These are phyloP conservation scores for Paguma larvata DNA, from an alignment of 2,797 vertebrate species.

Conservation along the genomic window DNA sequence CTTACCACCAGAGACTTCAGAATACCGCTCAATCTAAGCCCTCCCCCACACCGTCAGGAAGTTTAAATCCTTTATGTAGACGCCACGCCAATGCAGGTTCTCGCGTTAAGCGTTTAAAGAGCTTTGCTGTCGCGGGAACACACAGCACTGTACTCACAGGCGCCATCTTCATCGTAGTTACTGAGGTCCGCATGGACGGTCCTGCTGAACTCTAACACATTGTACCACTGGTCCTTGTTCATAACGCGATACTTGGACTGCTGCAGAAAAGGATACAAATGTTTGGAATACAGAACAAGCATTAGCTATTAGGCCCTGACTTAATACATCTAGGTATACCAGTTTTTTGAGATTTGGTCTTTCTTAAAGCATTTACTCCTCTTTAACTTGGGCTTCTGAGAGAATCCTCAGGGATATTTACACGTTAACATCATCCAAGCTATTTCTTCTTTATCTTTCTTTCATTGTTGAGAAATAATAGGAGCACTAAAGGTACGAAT, in stretches of 20 bases:
- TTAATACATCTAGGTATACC: slow-evolving; percentile 7
- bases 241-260: slow-evolving; percentile 98
- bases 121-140: slow-evolving; percentile 59
- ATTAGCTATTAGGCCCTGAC: slow-evolving; percentile 62
- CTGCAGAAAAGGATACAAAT: slow-evolving; percentile 87
- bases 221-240: slow-evolving; percentile 99
- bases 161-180: slow-evolving; percentile 99
- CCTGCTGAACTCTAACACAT: slow-evolving; percentile 98
- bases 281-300: slow-evolving; percentile 73
- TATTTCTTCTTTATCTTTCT: slow-evolving; percentile 2
- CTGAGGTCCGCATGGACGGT: slow-evolving; percentile 97
- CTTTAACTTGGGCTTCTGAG: slow-evolving; percentile 3
- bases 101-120: slow-evolving; percentile 9
- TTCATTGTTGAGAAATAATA: slow-evolving; percentile 26
- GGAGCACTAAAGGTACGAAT: background rate
- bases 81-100: background rate
- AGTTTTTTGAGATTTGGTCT: slow-evolving; percentile 4
- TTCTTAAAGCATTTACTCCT: slow-evolving; percentile 56
- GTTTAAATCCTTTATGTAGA: slow-evolving; percentile 29
- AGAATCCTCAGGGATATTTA: background rate
- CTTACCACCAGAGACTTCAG: background rate
- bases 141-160: slow-evolving; percentile 95
- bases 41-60: background rate
- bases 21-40: slow-evolving; percentile 43
- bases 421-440: background rate